Conservation (phyloP, 1,140 invertebrate genomes). For the Saxidomus purpurata region DNA sequence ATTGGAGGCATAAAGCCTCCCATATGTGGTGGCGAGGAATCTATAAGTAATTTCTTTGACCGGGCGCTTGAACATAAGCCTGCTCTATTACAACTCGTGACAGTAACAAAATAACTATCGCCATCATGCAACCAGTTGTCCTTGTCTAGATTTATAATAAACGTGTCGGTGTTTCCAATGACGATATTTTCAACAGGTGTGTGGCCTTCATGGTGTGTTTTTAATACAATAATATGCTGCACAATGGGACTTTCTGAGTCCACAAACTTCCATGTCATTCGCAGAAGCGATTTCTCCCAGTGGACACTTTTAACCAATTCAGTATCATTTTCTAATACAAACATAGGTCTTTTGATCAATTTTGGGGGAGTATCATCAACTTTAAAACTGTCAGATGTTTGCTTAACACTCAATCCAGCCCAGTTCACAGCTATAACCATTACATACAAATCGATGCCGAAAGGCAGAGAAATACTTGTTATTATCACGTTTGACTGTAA, state of each 20-base stretch:
- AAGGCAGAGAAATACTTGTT: conserved; percentile 66
- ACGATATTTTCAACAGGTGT: conserved; percentile 42
- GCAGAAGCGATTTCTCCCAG: conserved; percentile 70
- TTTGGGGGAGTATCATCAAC: conserved; percentile 68
- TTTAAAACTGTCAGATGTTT: conserved; percentile 67
- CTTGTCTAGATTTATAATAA: conserved; percentile 37
- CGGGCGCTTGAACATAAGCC: conserved; percentile 68
- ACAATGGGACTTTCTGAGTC: conserved; percentile 75
- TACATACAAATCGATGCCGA: too few species aligned
- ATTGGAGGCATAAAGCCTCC: conserved; percentile 70
- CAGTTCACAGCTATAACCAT: conserved; percentile 70
- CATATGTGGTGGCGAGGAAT: conserved; percentile 71
- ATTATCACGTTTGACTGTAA: conserved; percentile 10
- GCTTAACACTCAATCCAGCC: conserved; percentile 59
- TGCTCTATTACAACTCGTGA: conserved; percentile 76
- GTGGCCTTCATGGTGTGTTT: conserved; percentile 68
- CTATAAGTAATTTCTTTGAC: conserved; percentile 63
- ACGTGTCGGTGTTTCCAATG: conserved; percentile 28
- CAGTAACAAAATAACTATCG: conserved; percentile 68
- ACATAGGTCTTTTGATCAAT: conserved; percentile 20
- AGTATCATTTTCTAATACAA: conserved; percentile 9
- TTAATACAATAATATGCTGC: conserved; percentile 59
- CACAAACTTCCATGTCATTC: conserved; percentile 70
- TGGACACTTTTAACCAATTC: neutral
- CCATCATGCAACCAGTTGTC: conserved; percentile 67